Percentiles rank a stretch among this genome's conserved stretches.
Conservation (phyloP, 2,113 vertebrate genomes). For the Psilopsiagon aymara region DNA sequence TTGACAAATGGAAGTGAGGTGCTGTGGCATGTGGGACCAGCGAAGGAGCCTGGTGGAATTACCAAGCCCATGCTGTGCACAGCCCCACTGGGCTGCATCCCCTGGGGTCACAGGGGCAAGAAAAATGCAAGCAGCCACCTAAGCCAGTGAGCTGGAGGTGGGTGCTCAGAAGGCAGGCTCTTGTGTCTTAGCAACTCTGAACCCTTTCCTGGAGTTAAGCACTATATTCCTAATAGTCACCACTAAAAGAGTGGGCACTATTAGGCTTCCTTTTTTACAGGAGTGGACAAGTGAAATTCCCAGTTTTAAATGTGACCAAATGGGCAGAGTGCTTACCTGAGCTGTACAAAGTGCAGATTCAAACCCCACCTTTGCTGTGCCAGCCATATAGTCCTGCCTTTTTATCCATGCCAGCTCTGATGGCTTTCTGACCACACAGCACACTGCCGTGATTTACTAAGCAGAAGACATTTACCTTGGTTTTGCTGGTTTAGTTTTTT, state of each 20-base stretch:
- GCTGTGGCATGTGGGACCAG: background rate
- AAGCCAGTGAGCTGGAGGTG: background rate
- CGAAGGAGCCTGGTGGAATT: background rate
- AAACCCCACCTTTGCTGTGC: background rate
- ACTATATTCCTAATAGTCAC: background rate
- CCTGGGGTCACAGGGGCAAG: background rate
- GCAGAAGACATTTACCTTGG: background rate
- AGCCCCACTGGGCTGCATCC: background rate
- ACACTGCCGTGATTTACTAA: background rate
- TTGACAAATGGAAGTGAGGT: background rate
- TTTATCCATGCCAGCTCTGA: background rate
- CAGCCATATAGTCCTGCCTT: accelerated
- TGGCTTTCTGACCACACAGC: background rate
- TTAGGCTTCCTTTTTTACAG: background rate
- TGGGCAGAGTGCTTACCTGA: background rate
- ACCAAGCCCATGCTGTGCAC: background rate
- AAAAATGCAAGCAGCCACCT: background rate
- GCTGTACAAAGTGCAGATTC: background rate
- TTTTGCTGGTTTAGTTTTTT: background rate
- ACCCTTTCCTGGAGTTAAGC: background rate
- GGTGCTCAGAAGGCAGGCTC: background rate
- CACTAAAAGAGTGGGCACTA: background rate
- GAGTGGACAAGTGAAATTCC: background rate
- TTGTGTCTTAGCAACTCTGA: background rate
- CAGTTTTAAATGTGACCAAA: background rate